Base-by-base conservation (phyloP, 2,113 vertebrate species). In the Strix uralensis region DNA sequence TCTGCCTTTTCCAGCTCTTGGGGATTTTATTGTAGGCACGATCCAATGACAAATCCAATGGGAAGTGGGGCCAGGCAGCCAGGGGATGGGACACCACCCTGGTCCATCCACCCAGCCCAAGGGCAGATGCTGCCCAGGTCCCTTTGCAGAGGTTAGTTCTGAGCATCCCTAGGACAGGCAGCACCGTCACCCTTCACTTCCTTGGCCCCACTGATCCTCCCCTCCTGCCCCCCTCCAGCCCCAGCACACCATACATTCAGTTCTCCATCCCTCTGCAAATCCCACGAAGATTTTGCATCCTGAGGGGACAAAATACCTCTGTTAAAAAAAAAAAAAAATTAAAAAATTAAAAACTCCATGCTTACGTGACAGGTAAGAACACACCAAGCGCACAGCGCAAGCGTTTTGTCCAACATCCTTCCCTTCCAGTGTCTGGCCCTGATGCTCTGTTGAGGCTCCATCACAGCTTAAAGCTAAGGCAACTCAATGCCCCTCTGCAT, bases 301-400 rank as follows among this genome's bases (percentile, higher is more conserved):
- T 17, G 10, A 36, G 62, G 42, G 18, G 32, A 62, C 19, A 67
- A 73, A 69, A 75, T 15, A 34, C 2, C 21, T 62, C 42, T 70
- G 17, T 55, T 52, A n/a, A 42, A 34, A 3, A 13, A 25, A 61
- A 42, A 27, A n/a, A 46, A 29, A 18, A 46, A 46, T 46, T 7
- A 8, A 18, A 8, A 12, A 15, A 27, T 9, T 20, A 25, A 72
- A 72, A 72, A 3, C 15, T 63, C 6, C 0, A 8, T 19, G 78
- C 63, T 87, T 38, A 87, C 5, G 0, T 46, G 70, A 42, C 27
- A 58, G 57, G 42, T 44, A 70, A 58, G 63, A 71, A 15, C 29
- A 46, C 10, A 4, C 13, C 63, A 82, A 4, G 57, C 0, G 0
- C 47, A 32, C 21, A 47, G 21, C 2, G 0, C 1, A 0, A 36